Conservation (phyloP, 2,797 vertebrate species). For the Tokudaia tokunoshimensis region DNA sequence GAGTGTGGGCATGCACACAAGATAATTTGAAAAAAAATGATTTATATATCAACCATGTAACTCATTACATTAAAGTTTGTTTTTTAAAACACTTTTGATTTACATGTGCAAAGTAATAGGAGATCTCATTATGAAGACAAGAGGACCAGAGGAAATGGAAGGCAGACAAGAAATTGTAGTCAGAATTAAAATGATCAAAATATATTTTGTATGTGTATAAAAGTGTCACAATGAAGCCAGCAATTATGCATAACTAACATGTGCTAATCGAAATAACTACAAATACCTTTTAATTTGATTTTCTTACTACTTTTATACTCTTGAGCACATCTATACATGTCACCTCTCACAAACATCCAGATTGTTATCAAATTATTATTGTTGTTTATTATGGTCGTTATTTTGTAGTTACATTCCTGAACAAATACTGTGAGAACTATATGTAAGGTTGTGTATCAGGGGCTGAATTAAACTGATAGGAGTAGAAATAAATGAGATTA, state of each 20-base stretch:
- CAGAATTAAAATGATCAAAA: background rate
- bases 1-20: background rate
- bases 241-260: background rate
- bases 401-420: background rate
- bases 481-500: background rate
- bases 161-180: background rate
- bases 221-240: background rate
- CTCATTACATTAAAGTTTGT: background rate
- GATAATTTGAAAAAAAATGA: slow-evolving; percentile 14
- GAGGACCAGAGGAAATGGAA: background rate
- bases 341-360: background rate
- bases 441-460: background rate
- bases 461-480: too few relatives aligned
- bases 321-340: background rate
- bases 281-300: background rate
- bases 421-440: background rate
- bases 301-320: background rate
- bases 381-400: slow-evolving; percentile 3
- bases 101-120: background rate
- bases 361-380: background rate
- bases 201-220: background rate
- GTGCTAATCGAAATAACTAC: background rate
- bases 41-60: background rate
- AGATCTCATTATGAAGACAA: background rate
- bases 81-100: background rate